These are phyloP conservation scores for Holocentrus rufus DNA, from an alignment of 2,797 vertebrate genomes.

Conservation along the genomic window DNA sequence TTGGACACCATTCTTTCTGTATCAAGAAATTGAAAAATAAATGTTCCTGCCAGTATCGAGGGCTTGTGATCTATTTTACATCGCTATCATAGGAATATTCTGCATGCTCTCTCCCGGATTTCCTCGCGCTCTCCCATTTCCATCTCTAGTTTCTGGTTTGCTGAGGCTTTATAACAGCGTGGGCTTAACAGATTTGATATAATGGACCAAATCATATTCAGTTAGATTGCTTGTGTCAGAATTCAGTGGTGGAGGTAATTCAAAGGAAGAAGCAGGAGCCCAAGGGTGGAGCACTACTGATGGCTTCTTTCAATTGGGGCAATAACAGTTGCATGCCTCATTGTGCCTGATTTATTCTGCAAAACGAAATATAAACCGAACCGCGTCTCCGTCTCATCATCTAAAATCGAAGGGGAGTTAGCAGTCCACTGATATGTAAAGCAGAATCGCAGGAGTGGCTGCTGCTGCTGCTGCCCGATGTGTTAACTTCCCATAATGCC, in stretches of 20 bases:
- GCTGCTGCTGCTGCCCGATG: slow-evolving; percentile 27
- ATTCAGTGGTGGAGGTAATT: slow-evolving; percentile 49
- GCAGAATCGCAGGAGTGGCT: slow-evolving; percentile 24
- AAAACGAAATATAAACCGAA: slow-evolving; percentile 45
- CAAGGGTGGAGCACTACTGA: slow-evolving; percentile 31
- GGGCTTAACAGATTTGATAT: slow-evolving; percentile 38
- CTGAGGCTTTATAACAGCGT: slow-evolving; percentile 16
- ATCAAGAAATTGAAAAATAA: slow-evolving; percentile 53
- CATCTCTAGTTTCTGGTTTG: slow-evolving; percentile 32
- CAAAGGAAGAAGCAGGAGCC: slow-evolving; percentile 53
- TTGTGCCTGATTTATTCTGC: slow-evolving; percentile 54
- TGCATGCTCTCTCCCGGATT: slow-evolving; percentile 10
- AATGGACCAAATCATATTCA: slow-evolving; percentile 58
- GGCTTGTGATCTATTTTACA: slow-evolving; percentile 32
- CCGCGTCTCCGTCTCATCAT: slow-evolving; percentile 15
- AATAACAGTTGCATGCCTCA: slow-evolving; percentile 48
- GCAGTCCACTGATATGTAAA: slow-evolving; percentile 54
- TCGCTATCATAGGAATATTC: not conserved
- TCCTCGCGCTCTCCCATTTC: slow-evolving; percentile 33
- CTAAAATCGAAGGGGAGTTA: slow-evolving; percentile 29
- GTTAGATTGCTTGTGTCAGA: slow-evolving; percentile 49
- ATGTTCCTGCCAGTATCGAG: slow-evolving; percentile 41
- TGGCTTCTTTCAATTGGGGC: slow-evolving; percentile 41
- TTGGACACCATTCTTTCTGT: slow-evolving; percentile 16
- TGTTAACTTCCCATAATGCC: slow-evolving; percentile 63